Evolutionary conservation across 2,113 vertebrate genomes (phyloP).

Genomic region (Chascanopsetta lugubris): DNA sequence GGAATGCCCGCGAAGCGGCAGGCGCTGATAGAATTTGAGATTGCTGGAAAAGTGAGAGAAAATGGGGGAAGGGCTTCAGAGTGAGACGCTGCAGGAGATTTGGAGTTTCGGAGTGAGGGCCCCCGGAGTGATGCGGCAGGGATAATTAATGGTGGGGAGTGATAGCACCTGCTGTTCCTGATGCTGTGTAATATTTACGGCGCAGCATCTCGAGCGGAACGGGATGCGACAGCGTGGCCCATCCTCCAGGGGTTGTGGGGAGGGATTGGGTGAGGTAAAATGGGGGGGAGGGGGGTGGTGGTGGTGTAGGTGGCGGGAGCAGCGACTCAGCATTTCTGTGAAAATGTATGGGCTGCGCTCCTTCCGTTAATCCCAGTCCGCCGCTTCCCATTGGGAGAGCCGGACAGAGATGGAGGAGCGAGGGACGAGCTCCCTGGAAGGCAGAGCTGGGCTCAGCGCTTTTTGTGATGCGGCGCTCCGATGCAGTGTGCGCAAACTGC

Average conservation of each 20-base stretch:
- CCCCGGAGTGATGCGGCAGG: constrained; percentile 67
- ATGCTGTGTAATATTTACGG: constrained; percentile 71
- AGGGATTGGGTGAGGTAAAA: constrained; percentile 34
- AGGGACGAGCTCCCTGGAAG: constrained; percentile 44
- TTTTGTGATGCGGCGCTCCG: constrained; percentile 49
- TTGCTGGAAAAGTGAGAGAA: constrained; percentile 43
- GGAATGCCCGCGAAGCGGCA: constrained; percentile 28
- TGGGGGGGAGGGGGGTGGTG: constrained; percentile 9
- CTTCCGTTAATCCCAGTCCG: constrained; percentile 63
- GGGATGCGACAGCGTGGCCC: constrained; percentile 48
- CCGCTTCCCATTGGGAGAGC: constrained; percentile 58
- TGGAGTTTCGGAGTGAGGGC: constrained; percentile 56
- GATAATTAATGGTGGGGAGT: constrained; percentile 76
- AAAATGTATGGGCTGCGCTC: constrained; percentile 59
- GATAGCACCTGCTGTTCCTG: constrained; percentile 77
- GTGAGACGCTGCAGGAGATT: constrained; percentile 58
- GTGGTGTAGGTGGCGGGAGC: constrained; percentile 34
- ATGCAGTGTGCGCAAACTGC: constrained; percentile 37
- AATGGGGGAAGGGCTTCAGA: constrained; percentile 28
- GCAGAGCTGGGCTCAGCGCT: constrained; percentile 32
- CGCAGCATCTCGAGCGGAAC: constrained; percentile 59
- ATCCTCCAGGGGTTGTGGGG: constrained; percentile 43
- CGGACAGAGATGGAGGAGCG: constrained; percentile 71
- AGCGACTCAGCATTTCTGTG: constrained; percentile 65
- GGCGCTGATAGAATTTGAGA: constrained; percentile 42